phyloP scores from a whole-genome alignment of 64 coral and sea anemone species.

The Catalaphyllia jardinei region DNA sequence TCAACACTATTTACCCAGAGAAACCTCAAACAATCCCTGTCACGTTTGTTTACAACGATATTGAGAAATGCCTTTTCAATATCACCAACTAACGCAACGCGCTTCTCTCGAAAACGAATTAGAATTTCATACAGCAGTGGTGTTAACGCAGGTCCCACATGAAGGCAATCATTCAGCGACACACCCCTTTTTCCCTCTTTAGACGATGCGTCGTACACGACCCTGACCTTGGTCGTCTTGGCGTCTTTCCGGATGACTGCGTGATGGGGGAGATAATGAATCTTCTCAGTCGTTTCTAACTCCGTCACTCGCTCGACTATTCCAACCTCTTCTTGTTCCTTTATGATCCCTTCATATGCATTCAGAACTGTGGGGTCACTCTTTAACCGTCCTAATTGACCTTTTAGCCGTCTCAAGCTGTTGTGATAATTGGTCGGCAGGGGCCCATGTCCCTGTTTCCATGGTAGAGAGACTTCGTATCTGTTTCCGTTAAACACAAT shows the following conservation, averaged over 20 bases:
- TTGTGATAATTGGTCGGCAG: constrained; percentile 20
- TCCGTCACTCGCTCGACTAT: constrained; percentile 25
- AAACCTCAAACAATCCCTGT: constrained; percentile 44
- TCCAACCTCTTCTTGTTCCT: constrained; percentile 29
- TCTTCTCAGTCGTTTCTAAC: neutral
- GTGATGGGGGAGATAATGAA: constrained; percentile 28
- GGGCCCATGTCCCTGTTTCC: constrained; percentile 11
- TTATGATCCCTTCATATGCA: constrained; percentile 46
- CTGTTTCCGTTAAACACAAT: constrained; percentile 23
- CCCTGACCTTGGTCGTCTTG: constrained; percentile 13
- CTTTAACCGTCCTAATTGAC: neutral
- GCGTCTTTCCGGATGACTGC: constrained; percentile 13
- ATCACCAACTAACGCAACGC: constrained; percentile 26
- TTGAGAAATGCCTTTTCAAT: no score
- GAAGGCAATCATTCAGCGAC: constrained; percentile 44
- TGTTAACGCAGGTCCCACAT: constrained; percentile 8
- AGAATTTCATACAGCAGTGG: constrained; percentile 16
- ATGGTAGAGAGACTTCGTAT: constrained; percentile 25
- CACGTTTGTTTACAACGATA: neutral
- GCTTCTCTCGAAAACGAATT: neutral
- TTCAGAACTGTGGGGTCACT: constrained; percentile 11
- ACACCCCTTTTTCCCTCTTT: constrained; percentile 16
- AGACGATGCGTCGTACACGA: constrained; percentile 27
- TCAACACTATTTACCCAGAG: no score
- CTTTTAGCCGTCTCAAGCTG: constrained; percentile 9